Evolutionary conservation across 2,797 vertebrate species (phyloP).

Genomic region (Rhinichthys osculus): DNA sequence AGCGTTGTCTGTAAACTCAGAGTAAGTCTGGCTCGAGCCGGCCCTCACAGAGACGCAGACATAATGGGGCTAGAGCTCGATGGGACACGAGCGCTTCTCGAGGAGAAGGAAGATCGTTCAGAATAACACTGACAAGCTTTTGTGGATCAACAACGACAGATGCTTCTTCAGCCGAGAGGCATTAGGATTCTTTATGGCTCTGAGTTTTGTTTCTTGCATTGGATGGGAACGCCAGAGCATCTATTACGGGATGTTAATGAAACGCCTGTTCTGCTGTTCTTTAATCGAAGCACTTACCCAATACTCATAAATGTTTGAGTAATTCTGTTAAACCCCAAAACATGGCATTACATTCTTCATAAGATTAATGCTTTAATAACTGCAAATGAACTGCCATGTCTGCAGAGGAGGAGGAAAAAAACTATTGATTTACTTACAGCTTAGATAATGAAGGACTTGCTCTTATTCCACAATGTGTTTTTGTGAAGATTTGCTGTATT

Average conservation of each 20-base stretch:
- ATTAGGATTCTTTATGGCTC: background rate
- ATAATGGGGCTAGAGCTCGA: conserved; percentile 21
- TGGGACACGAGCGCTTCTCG: conserved; percentile 32
- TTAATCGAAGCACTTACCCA: conserved; percentile 33
- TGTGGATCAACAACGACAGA: background rate
- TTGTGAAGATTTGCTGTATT: conserved; percentile 34
- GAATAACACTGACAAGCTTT: conserved; percentile 21
- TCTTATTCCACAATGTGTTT: conserved; percentile 13
- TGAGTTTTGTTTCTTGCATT: conserved; percentile 54
- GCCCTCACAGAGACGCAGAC: background rate
- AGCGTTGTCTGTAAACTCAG: background rate
- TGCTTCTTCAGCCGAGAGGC: background rate
- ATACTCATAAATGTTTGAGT: conserved; percentile 38
- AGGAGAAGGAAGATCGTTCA: conserved; percentile 2
- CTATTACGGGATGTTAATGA: conserved; percentile 6
- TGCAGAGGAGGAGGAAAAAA: conserved; percentile 25
- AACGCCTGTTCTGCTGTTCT: conserved; percentile 2
- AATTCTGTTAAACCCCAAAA: conserved; percentile 31
- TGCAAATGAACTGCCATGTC: conserved; percentile 51
- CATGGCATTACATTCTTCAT: conserved; percentile 4
- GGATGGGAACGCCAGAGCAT: conserved; percentile 53
- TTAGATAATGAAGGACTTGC: conserved; percentile 39
- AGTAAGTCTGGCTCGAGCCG: background rate
- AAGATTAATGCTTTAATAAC: conserved; percentile 60
- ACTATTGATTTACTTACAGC: conserved; percentile 54